Conservation (phyloP, 2,888 invertebrate species). For the Pachycephus smyrnensis region DNA sequence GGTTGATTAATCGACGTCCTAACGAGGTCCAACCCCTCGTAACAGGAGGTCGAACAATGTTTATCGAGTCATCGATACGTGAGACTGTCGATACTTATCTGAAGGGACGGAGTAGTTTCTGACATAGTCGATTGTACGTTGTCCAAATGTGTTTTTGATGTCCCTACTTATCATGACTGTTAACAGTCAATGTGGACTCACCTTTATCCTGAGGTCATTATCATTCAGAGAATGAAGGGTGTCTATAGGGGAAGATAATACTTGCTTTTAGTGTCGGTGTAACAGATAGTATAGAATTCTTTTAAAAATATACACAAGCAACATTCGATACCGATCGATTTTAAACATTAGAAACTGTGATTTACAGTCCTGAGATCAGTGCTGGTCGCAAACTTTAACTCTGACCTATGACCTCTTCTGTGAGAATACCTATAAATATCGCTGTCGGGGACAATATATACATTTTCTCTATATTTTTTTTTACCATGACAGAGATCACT, state of each 20-base stretch:
- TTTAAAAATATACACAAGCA: neutral
- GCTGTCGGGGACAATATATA: neutral
- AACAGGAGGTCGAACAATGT: neutral
- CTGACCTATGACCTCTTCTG: neutral
- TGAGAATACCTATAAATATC: neutral
- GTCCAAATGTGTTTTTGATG: neutral
- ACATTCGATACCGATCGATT: neutral
- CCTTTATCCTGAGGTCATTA: neutral
- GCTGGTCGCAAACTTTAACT: neutral
- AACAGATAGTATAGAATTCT: neutral
- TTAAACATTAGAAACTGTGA: neutral
- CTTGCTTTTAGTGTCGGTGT: neutral
- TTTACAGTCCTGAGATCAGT: neutral
- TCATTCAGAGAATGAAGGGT: neutral
- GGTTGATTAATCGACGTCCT: neutral
- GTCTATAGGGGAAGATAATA: neutral
- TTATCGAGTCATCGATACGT: neutral
- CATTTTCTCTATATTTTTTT: neutral
- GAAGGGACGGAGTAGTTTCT: neutral
- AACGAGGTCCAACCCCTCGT: neutral
- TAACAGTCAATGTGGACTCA: neutral
- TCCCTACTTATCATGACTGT: neutral
- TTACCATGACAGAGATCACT: conserved; percentile 23
- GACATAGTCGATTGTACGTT: neutral
- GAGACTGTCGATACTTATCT: neutral